These are phyloP conservation scores for Tadarida brasiliensis DNA, from an alignment of 2,797 vertebrate species.

Conservation along the genomic window DNA sequence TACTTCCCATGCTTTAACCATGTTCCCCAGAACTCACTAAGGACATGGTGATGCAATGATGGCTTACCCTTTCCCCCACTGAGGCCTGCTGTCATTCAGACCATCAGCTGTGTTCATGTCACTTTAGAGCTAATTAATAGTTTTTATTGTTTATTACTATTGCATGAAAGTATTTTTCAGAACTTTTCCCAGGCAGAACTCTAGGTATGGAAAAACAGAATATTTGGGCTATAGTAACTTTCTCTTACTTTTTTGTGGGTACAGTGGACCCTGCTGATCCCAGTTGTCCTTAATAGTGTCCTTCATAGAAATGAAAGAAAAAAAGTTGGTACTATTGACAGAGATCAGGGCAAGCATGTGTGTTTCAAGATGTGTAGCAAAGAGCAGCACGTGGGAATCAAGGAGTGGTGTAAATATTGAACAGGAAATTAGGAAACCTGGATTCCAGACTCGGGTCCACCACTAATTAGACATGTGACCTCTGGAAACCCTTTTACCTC, in stretches of 20 bases:
- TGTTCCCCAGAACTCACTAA: background rate
- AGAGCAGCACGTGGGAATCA: background rate
- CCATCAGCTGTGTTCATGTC: background rate
- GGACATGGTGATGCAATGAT: background rate
- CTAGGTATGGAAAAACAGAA: background rate
- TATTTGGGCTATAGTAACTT: background rate
- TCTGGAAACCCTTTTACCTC: conserved; percentile 8
- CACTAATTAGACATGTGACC: background rate
- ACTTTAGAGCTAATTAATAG: background rate
- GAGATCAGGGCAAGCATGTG: background rate
- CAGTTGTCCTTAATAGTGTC: background rate
- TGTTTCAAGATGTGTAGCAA: conserved; percentile 1
- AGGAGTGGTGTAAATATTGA: background rate
- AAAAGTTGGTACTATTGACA: background rate
- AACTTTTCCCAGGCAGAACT: background rate
- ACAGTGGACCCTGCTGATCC: background rate
- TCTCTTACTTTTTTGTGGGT: background rate
- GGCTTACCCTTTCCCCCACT: background rate
- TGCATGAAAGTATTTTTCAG: background rate
- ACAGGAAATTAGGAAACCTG: background rate
- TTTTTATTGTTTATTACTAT: background rate
- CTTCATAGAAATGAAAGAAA: background rate
- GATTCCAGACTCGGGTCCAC: background rate
- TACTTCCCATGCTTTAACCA: conserved; percentile 20
- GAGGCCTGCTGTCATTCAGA: background rate